Percentiles rank a stretch among this genome's conserved stretches.
These are phyloP conservation scores for Garra rufa DNA, from an alignment of 2,113 vertebrate genomes.

Conservation along the genomic window DNA sequence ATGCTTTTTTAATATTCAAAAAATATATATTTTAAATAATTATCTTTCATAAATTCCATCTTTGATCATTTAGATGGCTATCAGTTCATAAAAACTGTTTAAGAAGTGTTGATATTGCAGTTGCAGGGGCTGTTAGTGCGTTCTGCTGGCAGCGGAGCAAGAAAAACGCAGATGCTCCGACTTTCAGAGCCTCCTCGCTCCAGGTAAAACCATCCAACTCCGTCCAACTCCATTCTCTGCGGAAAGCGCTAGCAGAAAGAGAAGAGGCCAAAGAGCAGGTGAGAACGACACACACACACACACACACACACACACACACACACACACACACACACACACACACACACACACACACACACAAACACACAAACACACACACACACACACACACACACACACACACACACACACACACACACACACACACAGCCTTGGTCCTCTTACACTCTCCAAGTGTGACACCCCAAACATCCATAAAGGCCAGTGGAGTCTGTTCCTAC, in stretches of 20 bases:
- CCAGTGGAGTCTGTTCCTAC: conserved; percentile 43
- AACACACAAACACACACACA: no score
- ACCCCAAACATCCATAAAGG: conserved; percentile 32
- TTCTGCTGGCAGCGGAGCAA: neutral
- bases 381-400: no score
- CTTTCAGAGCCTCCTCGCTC: neutral
- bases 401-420: conserved; percentile 2
- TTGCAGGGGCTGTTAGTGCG: neutral
- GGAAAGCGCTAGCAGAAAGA: conserved; percentile 57
- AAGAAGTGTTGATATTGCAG: neutral
- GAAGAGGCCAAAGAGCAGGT: conserved; percentile 61
- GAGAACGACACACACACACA: conserved; percentile 28
- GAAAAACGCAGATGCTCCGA: neutral
- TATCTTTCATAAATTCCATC: neutral
- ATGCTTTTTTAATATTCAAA: neutral
- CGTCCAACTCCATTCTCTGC: neutral
- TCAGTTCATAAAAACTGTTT: neutral
- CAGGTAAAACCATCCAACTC: neutral
- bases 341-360: no score
- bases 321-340: no score
- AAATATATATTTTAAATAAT: neutral
- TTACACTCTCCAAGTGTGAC: conserved; percentile 26
- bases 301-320: conserved; percentile 7
- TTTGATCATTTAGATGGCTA: neutral
- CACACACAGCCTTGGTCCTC: conserved; percentile 25